Evolutionary conservation across 2,797 vertebrate species (phyloP).

Genomic region (Premnoplex brunnescens): DNA sequence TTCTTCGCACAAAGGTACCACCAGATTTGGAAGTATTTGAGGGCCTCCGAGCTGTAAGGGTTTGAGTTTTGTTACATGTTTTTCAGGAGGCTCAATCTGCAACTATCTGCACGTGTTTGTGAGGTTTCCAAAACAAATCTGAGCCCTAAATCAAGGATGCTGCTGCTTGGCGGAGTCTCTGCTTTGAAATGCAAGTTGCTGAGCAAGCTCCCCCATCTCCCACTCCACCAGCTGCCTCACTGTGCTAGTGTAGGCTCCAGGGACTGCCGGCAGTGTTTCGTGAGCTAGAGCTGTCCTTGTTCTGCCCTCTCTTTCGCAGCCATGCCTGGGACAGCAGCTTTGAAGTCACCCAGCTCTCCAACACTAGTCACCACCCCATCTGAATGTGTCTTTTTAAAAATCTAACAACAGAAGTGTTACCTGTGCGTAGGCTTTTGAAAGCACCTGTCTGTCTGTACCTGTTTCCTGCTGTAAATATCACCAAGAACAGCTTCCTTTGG

Average conservation of each 20-base stretch:
- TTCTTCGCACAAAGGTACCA: not conserved
- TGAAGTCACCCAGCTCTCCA: slow-evolving; percentile 37
- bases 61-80: not conserved
- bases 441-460: slow-evolving; percentile 60
- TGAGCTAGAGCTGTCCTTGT: slow-evolving; percentile 47
- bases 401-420: slow-evolving; percentile 43
- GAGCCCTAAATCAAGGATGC: not conserved
- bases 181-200: slow-evolving; percentile 37
- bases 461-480: slow-evolving; percentile 65
- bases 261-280: not conserved
- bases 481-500: slow-evolving; percentile 65
- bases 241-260: slow-evolving; percentile 20
- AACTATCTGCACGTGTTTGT: not conserved
- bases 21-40: not conserved
- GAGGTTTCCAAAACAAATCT: not conserved
- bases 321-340: slow-evolving; percentile 53
- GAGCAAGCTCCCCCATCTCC: not conserved
- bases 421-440: slow-evolving; percentile 65
- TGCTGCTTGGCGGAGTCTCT: slow-evolving; percentile 37
- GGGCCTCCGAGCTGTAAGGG: not conserved
- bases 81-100: not conserved
- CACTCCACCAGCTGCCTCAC: slow-evolving; percentile 33
- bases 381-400: slow-evolving; percentile 55
- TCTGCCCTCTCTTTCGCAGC: slow-evolving; percentile 1
- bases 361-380: slow-evolving; percentile 37